Evolutionary conservation across 2,797 vertebrate species (phyloP), one percentile per base, ranked within the genome.

Genomic region (Echeneis naucrates): DNA sequence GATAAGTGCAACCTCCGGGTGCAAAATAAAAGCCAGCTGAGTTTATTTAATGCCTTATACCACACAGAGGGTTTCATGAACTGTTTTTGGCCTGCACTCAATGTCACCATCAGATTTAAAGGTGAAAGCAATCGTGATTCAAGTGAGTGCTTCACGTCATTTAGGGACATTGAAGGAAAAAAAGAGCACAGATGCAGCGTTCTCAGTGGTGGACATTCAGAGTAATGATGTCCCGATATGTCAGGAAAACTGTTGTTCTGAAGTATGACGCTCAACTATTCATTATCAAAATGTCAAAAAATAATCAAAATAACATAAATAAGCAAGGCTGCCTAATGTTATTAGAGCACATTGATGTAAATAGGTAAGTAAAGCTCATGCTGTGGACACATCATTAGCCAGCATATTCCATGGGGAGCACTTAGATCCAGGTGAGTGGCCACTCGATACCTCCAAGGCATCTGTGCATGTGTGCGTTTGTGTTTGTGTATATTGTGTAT

Each of bases 301-400:
- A n/a, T n/a, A n/a, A n/a, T n/a, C n/a, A n/a, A 48, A 51, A 69
- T 70, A 81, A 65, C 61, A 76, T 45, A 64, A 76, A 68, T 30
- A 17, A 56, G 65, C 33, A 60, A 47, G 40, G 37, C 63, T 42
- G 57, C 32, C 71, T 65, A 51, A 69, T 68, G 72, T 63, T 77
- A 73, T 84, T 77, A 79, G 61, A 78, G 85, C 37, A 78, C 72
- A 67, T 47, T 66, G 87, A 88, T 88, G 92, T 91, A 91, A 94
- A 92, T 87, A 93, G 92, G 90, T 94, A 93, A 93, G 89, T 90
- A 93, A 93, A 87, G 92, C 88, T 94, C 92, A 93, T 82, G 88
- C 91, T 84, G 89, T 87, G 92, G 88, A 92, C 88, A 91, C 90
- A 89, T 93, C 94, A 91, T 95, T 95, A 93, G 91, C 84, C 77